These are phyloP conservation scores for Apodemia duryi DNA, from an alignment of 2,888 invertebrate genomes.

Conservation along the genomic window DNA sequence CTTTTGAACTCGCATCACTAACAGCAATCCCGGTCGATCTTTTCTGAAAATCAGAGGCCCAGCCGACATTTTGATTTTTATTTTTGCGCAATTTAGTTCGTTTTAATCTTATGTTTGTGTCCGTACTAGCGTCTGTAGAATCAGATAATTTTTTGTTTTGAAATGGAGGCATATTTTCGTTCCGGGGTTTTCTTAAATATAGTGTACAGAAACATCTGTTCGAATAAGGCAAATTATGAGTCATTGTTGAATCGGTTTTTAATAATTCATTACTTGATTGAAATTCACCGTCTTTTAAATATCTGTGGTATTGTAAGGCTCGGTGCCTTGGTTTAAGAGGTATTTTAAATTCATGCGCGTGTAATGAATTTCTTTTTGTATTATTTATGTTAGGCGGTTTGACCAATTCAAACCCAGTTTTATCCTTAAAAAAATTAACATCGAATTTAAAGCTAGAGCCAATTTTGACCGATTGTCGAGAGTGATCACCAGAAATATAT, in stretches of 20 bases:
- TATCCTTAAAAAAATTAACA: slow-evolving; percentile 40
- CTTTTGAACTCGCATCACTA: neutral
- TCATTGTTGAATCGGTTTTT: slow-evolving; percentile 25
- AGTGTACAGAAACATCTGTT: slow-evolving; percentile 43
- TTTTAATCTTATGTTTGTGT: slow-evolving; percentile 22
- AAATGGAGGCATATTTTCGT: slow-evolving; percentile 15
- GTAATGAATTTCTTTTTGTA: neutral
- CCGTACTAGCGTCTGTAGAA: neutral
- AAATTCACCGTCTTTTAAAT: slow-evolving; percentile 24
- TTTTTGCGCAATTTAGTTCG: slow-evolving; percentile 34
- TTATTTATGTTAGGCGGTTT: neutral
- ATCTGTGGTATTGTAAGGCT: neutral
- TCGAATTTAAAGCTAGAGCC: slow-evolving; percentile 41
- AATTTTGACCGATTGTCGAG: slow-evolving; percentile 36
- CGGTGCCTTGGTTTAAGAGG: neutral
- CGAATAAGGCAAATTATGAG: slow-evolving; percentile 27
- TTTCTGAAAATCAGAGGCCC: neutral
- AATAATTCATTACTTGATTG: slow-evolving; percentile 21
- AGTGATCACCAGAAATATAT: neutral
- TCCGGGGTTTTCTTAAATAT: slow-evolving; percentile 33
- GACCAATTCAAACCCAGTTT: neutral
- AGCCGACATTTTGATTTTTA: neutral
- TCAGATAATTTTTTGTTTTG: neutral
- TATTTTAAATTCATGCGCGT: neutral
- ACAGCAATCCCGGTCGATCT: neutral